Conservation (phyloP, 2,113 vertebrate species). For the Motacilla tschutschensis region DNA sequence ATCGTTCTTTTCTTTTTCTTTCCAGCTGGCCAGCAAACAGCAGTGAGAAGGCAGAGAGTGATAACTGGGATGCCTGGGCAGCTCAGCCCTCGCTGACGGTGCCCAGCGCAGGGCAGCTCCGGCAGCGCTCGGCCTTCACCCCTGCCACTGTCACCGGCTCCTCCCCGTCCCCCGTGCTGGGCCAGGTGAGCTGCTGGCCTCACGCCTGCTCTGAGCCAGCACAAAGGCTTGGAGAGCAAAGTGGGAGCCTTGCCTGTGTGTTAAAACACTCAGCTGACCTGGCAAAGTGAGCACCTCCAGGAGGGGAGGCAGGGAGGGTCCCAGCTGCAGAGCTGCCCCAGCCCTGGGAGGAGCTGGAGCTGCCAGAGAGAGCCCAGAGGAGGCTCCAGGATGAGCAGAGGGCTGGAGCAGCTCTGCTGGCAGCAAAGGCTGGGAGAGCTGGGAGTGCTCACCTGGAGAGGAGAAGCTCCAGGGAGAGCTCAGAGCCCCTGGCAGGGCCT, state of each 20-base stretch:
- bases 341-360: neutral
- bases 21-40: constrained; percentile 88
- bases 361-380: neutral
- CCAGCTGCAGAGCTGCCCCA: neutral
- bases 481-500: neutral
- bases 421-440: neutral
- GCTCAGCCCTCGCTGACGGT: constrained; percentile 90
- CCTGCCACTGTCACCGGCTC: constrained; percentile 93
- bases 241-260: accelerated
- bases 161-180: constrained; percentile 93
- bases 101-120: constrained; percentile 85
- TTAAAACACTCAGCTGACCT: neutral
- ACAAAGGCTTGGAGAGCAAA: neutral
- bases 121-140: constrained; percentile 95
- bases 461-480: too few relatives aligned
- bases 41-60: constrained; percentile 81
- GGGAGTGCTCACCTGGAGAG: neutral
- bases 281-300: neutral
- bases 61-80: constrained; percentile 95
- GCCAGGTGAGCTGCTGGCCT: constrained; percentile 80
- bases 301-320: neutral
- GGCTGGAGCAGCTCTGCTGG: neutral
- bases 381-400: neutral
- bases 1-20: neutral
- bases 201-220: neutral